phyloP scores from a whole-genome alignment of 2,888 invertebrate species.

The Didymodactylos carnosus region DNA sequence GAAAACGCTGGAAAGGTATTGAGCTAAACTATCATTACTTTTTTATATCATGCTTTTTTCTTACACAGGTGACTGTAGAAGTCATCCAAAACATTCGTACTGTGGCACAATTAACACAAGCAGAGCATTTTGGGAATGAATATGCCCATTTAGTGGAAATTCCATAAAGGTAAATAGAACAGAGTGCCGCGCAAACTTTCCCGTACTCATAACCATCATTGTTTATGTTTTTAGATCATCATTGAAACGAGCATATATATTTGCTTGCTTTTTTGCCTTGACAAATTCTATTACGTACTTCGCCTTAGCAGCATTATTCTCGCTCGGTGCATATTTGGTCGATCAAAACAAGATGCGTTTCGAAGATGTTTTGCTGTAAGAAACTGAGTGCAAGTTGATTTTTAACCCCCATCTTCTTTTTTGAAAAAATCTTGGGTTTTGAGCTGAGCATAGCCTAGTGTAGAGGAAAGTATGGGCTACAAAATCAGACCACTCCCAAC shows the following conservation, averaged over 20 bases:
- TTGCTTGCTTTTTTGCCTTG: not conserved
- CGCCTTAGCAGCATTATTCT: constrained; percentile 4
- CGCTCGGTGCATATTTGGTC: constrained; percentile 6
- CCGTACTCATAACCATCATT: not conserved
- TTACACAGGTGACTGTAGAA: constrained; percentile 7
- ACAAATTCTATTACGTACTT: constrained; percentile 4
- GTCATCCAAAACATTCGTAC: constrained; percentile 8
- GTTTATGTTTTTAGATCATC: not conserved
- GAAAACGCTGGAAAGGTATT: constrained; percentile 9
- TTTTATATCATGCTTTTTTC: too few relatives aligned
- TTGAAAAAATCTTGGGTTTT: too few relatives aligned
- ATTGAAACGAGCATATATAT: constrained; percentile 3
- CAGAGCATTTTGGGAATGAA: constrained; percentile 2
- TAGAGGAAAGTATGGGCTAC: too few relatives aligned
- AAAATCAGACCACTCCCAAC: too few relatives aligned
- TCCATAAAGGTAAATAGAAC: not conserved
- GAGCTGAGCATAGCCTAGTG: too few relatives aligned
- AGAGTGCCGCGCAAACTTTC: not conserved
- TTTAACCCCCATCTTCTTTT: too few relatives aligned
- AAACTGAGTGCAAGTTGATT: too few relatives aligned
- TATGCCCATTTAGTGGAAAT: not conserved
- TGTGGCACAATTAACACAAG: constrained; percentile 3
- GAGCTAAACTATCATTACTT: too few relatives aligned
- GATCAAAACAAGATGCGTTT: not conserved
- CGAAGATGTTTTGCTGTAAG: not conserved